Base-by-base conservation (phyloP, 37 sponge, comb jelly and placozoan species). In the Ianthella basta region DNA sequence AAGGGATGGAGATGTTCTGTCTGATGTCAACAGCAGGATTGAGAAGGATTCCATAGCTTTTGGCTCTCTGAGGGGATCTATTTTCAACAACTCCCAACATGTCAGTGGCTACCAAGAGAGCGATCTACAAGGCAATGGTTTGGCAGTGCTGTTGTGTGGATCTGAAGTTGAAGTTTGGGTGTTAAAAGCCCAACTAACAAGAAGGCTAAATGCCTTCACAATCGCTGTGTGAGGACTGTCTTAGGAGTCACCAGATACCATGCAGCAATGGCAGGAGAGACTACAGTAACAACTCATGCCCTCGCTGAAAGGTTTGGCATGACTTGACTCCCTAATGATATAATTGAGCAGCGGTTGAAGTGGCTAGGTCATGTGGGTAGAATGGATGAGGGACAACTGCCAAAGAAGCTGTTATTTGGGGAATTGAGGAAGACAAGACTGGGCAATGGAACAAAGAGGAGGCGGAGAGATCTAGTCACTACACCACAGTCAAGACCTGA, bases 261-360 rank as follows among this genome's bases (percentile, higher is more conserved):
- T n/a, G n/a, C 54, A 77, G 79, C 79, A 77, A 44, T 77, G 79
- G 79, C 54, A 77, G 79, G 54, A 77, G 79, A 77, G 79, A 44
- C 79, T n/a, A n/a, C n/a, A n/a, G n/a, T 77, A 16, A 77, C 79
- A 37, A 50, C 79, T 15, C 15, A 50, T 35, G n/a, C 79, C 24
- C 79, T 77, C 19, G 79, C 79, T 15, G 55, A 77, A 16, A 77
- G 79, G 41, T 77, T 77, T 77, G 55, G 44, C 79, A 77, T 77
- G 44, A 16, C 20, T n/a, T 77, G 79, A 40, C 14, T 37, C 54
- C 50, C 55, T 16, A n/a, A 77, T 23, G n/a, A 34, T 40, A 77
- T 77, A 13, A 77, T 77, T 35, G 79, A 77, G 54, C 16, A 23
- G 79, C 13, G 79, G 79, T 77, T 77, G 79, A 37, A 77, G 79